Evolutionary conservation across 2,888 invertebrate species (phyloP).

Genomic region (Lepidocyrtoides sp.): DNA sequence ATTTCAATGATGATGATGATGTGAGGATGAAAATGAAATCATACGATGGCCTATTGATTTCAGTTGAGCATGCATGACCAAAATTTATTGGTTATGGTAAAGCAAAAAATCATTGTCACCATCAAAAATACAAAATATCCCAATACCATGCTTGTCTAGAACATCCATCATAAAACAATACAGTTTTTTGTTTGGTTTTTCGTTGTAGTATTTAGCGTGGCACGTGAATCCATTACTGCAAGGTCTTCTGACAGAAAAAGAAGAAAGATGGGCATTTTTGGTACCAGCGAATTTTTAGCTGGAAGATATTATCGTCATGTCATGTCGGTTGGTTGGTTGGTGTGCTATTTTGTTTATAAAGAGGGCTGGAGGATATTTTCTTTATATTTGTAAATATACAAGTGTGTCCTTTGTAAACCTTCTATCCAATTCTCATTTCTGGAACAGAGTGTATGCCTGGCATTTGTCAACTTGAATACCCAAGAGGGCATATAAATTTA

Average conservation of each 20-base stretch:
- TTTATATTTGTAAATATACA: neutral
- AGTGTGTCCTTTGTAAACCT: neutral
- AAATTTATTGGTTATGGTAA: conserved; percentile 32
- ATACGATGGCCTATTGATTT: conserved; percentile 56
- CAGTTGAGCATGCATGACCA: conserved; percentile 10
- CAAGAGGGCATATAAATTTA: conserved; percentile 75
- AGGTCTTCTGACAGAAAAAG: neutral
- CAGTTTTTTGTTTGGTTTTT: neutral
- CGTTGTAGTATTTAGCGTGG: conserved; percentile 31
- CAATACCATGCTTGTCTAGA: conserved; percentile 1
- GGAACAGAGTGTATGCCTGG: conserved; percentile 9
- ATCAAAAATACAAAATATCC: conserved; percentile 7
- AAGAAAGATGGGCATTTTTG: conserved; percentile 45
- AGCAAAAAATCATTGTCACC: conserved; percentile 3
- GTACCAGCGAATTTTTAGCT: conserved; percentile 48
- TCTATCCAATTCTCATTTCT: conserved; percentile 33
- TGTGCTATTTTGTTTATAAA: neutral
- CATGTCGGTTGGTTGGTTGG: conserved; percentile 41
- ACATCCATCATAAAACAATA: conserved; percentile 16
- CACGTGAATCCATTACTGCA: too few relatives aligned
- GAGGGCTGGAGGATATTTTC: conserved; percentile 29
- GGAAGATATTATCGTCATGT: conserved; percentile 69
- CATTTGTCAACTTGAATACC: conserved; percentile 72
- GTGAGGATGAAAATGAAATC: neutral
- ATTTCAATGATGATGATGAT: too few relatives aligned